Conservation (phyloP, 2,888 invertebrate genomes). For the Lypha dubia region DNA sequence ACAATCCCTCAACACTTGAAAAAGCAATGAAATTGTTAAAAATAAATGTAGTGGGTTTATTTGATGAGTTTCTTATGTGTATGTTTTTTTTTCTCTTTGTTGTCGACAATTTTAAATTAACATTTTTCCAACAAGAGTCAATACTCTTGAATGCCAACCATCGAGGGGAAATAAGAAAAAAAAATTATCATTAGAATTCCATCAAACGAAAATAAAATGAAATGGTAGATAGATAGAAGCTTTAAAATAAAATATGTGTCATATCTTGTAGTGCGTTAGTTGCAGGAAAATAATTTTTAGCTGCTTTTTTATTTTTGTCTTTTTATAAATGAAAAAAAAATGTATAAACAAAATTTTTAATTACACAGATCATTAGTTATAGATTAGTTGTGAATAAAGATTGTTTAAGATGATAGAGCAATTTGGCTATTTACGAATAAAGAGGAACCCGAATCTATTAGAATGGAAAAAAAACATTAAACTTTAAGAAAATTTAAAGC, state of each 20-base stretch:
- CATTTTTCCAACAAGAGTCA: conserved; percentile 56
- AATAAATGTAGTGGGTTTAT: conserved; percentile 28
- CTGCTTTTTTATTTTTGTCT: conserved; percentile 2
- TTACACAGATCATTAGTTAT: conserved; percentile 58
- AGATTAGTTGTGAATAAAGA: conserved; percentile 40
- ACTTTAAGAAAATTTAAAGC: too few species aligned
- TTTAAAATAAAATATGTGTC: conserved; percentile 45
- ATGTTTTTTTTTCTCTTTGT: neutral
- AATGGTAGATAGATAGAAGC: conserved; percentile 7
- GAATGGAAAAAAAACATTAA: neutral
- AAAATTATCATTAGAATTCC: conserved; percentile 46
- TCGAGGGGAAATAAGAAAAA: neutral
- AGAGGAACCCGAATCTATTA: neutral
- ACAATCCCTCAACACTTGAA: conserved; percentile 49
- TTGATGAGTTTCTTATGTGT: conserved; percentile 55
- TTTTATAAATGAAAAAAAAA: neutral
- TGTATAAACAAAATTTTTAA: conserved; percentile 21
- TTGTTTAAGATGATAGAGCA: conserved; percentile 14
- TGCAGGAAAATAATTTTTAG: conserved; percentile 20
- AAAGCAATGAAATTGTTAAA: conserved; percentile 46
- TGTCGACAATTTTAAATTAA: conserved; percentile 53
- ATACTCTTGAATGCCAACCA: neutral
- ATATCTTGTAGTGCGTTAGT: conserved; percentile 23
- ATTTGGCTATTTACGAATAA: neutral
- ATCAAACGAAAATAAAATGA: conserved; percentile 50